Evolutionary conservation across 2,113 vertebrate genomes (phyloP), one percentile per base, ranked within the genome.

Genomic region (Circaetus cinerascens): DNA sequence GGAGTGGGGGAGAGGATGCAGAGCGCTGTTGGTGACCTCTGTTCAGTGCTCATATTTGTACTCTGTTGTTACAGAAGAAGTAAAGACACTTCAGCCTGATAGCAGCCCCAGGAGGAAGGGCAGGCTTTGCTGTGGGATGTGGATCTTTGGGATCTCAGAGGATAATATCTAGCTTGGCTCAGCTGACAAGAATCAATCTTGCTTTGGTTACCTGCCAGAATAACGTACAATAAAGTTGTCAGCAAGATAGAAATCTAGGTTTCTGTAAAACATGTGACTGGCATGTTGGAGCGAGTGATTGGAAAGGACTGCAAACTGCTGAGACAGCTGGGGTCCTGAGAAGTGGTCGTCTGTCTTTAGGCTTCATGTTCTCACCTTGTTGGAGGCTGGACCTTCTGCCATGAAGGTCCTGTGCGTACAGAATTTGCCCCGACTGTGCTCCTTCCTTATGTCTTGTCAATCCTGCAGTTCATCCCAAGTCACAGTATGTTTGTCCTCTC

Each of bases 111-210:
- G 91, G 93, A 95, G 89, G 76, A 81, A 89, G 69, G 66, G 68
- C 55, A 95, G 73, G 40, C 69, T 93, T 83, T 91, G 79, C 90
- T 93, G 79, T 68, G 63, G 90, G 92, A 92, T 63, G 78, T 77
- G 74, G 45, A 74, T 92, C 93, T 76, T 62, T 55, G 60, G 92
- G n/a, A 88, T 94, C 75, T 86, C 5, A 0, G 69, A 86, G 83
- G 79, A 59, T 92, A 89, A 93, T 64, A 89, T 62, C 64, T 74
- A 19, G 30, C 56, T 84, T 0, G 0, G n/a, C 57, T 82, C 83
- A 89, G 66, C 69, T 64, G 76, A 72, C 38, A 51, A 13, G 55
- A 90, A 11, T 56, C 64, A 51, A 0, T 50, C 45, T 20, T 76
- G 51, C 77, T 59, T 94, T 95, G 94, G 53, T 79, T 75, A 32